These are phyloP conservation scores for Drosophila niveifrons DNA, from an alignment of 2,888 invertebrate genomes.

Conservation along the genomic window DNA sequence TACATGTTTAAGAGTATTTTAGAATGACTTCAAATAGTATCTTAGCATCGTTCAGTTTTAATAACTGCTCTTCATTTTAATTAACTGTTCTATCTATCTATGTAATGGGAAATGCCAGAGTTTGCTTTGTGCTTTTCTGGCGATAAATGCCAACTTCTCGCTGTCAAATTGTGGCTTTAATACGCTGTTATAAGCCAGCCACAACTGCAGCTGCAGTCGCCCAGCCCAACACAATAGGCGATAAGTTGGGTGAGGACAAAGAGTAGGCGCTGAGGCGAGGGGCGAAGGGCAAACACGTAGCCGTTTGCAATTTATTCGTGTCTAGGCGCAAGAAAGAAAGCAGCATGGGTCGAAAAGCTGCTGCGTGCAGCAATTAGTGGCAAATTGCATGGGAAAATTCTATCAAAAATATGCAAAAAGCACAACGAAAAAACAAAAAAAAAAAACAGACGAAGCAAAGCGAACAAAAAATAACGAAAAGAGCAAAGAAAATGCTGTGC, in stretches of 20 bases:
- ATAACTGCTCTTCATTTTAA: neutral
- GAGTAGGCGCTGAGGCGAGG: neutral
- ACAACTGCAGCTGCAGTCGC: neutral
- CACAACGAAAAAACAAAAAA: too few relatives aligned
- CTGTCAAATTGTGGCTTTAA: conserved; percentile 13
- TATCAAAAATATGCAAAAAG: conserved; percentile 67
- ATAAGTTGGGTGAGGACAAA: neutral
- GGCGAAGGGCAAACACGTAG: conserved; percentile 45
- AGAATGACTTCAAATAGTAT: too few relatives aligned
- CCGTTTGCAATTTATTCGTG: conserved; percentile 58
- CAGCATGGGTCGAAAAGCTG: conserved; percentile 42
- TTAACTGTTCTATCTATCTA: neutral
- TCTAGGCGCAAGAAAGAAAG: conserved; percentile 64
- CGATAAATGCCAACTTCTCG: conserved; percentile 10
- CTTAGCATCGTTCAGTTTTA: neutral
- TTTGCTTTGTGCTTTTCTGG: neutral
- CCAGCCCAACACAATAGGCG: neutral
- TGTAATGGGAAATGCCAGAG: neutral
- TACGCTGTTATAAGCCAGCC: conserved; percentile 1
- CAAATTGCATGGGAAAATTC: conserved; percentile 78
- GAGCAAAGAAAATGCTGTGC: conserved; percentile 29
- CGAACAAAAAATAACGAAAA: neutral
- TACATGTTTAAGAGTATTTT: too few relatives aligned
- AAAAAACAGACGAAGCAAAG: conserved; percentile 8
- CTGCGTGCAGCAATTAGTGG: conserved; percentile 79